phyloP scores from a whole-genome alignment of 2,888 invertebrate genomes.

The Tenthredo amoena region DNA sequence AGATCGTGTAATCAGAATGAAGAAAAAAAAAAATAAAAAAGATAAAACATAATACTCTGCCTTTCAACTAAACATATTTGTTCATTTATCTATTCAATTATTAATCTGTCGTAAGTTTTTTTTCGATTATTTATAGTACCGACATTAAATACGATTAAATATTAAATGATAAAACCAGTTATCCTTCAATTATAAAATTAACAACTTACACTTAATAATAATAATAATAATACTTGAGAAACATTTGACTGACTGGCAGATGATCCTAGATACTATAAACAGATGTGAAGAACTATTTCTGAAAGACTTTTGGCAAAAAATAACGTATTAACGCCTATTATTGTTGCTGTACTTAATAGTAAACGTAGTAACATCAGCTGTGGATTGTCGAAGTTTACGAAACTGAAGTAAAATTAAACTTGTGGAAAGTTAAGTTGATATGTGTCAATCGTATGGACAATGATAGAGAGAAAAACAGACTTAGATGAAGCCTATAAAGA shows the following conservation, averaged over 20 bases:
- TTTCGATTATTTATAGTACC: neutral
- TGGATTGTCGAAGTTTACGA: neutral
- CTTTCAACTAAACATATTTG: neutral
- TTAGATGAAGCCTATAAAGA: constrained; percentile 51
- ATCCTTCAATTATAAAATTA: constrained; percentile 5
- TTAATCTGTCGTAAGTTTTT: neutral
- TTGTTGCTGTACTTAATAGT: neutral
- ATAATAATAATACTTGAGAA: neutral
- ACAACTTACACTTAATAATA: neutral
- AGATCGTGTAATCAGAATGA: constrained; percentile 1
- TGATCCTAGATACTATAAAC: neutral
- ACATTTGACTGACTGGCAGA: neutral
- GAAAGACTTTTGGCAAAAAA: neutral
- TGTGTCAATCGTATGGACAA: constrained; percentile 24
- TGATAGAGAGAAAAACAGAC: constrained; percentile 29
- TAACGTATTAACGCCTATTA: neutral
- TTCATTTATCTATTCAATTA: constrained; percentile 3
- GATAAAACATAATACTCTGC: neutral
- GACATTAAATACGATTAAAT: neutral
- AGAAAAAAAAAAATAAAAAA: neutral
- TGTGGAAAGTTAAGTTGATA: neutral
- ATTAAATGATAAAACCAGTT: constrained; percentile 25
- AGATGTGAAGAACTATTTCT: neutral
- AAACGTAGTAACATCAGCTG: neutral
- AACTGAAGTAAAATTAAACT: neutral